Conservation (phyloP, 2,113 vertebrate species). For the Dicerorhinus sumatrensis region DNA sequence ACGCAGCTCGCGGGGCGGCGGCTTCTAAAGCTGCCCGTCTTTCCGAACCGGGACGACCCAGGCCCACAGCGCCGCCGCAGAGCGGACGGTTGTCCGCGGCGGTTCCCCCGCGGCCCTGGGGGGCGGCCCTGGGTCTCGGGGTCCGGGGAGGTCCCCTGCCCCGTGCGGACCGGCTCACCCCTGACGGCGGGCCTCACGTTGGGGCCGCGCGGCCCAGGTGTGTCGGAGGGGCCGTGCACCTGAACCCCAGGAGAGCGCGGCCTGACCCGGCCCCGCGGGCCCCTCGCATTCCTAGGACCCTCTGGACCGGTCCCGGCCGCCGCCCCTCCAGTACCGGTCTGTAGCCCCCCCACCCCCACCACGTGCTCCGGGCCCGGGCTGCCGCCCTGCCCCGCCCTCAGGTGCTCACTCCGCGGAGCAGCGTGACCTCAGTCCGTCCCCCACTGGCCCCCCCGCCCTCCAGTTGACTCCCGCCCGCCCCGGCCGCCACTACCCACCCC, state of each 20-base stretch:
- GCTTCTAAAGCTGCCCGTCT: background rate
- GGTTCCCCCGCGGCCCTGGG: no score
- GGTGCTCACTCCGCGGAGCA: fast-evolving
- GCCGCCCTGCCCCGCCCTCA: background rate
- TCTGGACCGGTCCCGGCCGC: background rate
- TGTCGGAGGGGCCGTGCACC: no score
- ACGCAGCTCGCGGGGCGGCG: no score
- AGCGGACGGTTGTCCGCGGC: background rate
- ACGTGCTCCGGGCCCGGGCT: fast-evolving
- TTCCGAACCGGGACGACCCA: background rate
- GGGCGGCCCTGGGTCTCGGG: background rate
- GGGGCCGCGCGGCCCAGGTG: background rate
- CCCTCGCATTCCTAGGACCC: background rate
- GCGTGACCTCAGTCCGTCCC: background rate
- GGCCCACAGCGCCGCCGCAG: background rate
- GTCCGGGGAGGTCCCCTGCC: background rate
- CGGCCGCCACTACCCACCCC: background rate
- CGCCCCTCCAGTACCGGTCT: background rate
- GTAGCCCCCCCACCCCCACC: background rate
- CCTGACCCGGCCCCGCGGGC: background rate
- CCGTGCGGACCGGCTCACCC: background rate
- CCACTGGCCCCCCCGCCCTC: fast-evolving
- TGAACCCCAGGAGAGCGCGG: background rate
- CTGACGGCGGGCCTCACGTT: background rate
- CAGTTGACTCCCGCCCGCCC: background rate